These are phyloP conservation scores for Rhynchopsitta pachyrhyncha DNA, from an alignment of 2,113 vertebrate genomes.

Conservation along the genomic window DNA sequence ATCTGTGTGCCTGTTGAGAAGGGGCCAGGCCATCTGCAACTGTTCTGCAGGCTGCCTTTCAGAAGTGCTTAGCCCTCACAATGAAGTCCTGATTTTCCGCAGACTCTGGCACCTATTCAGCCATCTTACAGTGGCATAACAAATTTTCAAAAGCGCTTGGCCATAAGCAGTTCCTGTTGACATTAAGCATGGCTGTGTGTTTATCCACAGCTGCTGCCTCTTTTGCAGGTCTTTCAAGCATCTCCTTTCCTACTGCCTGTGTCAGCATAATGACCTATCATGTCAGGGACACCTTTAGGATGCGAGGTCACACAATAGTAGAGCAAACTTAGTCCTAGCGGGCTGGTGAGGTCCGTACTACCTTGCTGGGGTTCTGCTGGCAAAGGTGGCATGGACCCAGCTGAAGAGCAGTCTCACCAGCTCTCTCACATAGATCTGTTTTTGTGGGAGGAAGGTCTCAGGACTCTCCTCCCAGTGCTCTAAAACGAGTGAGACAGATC, in stretches of 20 bases:
- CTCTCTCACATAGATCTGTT: background rate
- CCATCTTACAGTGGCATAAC: background rate
- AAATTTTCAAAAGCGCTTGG: constrained; percentile 18
- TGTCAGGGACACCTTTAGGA: background rate
- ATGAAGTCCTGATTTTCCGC: constrained; percentile 47
- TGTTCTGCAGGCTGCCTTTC: background rate
- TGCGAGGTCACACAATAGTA: rapidly evolving
- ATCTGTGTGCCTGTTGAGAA: background rate
- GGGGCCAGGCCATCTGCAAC: constrained; percentile 45
- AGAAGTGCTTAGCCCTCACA: constrained; percentile 19
- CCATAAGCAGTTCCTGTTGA: constrained; percentile 37
- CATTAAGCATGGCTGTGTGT: background rate
- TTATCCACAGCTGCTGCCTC: constrained; percentile 48
- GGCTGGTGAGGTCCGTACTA: background rate
- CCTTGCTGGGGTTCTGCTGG: background rate
- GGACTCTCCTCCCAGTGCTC: background rate
- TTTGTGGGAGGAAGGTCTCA: background rate
- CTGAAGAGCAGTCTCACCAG: background rate
- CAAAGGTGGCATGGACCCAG: background rate
- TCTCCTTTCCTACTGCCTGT: background rate
- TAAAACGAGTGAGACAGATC: background rate
- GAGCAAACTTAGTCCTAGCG: background rate
- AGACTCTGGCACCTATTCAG: constrained; percentile 23
- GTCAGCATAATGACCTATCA: background rate
- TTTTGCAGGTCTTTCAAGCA: background rate